These are phyloP conservation scores for Astropecten irregularis DNA, from an alignment of 53 echinoderm and acorn worm genomes.

Conservation along the genomic window DNA sequence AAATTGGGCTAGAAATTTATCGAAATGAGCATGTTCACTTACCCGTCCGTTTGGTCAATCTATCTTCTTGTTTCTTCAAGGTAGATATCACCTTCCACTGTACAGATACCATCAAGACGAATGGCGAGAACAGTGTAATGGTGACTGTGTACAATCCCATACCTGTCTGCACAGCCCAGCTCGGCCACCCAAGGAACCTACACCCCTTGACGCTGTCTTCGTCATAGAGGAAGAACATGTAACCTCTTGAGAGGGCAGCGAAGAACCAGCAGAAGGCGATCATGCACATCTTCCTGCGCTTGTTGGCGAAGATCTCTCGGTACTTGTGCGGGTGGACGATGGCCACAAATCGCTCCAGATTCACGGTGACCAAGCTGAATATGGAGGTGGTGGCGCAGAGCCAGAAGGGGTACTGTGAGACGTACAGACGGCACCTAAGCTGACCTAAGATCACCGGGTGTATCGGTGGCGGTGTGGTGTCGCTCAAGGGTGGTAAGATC, in stretches of 20 bases:
- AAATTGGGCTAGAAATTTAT: neutral
- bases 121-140: neutral
- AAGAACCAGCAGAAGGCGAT: slow-evolving; percentile 19
- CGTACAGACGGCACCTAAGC: slow-evolving; percentile 51
- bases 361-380: slow-evolving; percentile 37
- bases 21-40: neutral
- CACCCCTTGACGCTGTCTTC: neutral
- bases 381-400: slow-evolving; percentile 32
- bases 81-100: slow-evolving; percentile 24
- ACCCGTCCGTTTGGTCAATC: neutral
- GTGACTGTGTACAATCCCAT: neutral
- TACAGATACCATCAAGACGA: neutral
- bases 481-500: slow-evolving; percentile 54
- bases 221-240: neutral
- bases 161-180: neutral
- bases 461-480: neutral
- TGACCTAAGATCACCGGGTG: slow-evolving; percentile 36
- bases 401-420: slow-evolving; percentile 56
- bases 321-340: too few species aligned
- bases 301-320: slow-evolving; percentile 59
- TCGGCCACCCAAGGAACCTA: slow-evolving; percentile 24
- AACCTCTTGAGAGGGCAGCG: neutral
- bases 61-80: neutral
- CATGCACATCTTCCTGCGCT: slow-evolving; percentile 22
- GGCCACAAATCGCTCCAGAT: too few species aligned